These are phyloP conservation scores for Pogoniulus pusillus DNA, from an alignment of 2,797 vertebrate genomes.

Conservation along the genomic window DNA sequence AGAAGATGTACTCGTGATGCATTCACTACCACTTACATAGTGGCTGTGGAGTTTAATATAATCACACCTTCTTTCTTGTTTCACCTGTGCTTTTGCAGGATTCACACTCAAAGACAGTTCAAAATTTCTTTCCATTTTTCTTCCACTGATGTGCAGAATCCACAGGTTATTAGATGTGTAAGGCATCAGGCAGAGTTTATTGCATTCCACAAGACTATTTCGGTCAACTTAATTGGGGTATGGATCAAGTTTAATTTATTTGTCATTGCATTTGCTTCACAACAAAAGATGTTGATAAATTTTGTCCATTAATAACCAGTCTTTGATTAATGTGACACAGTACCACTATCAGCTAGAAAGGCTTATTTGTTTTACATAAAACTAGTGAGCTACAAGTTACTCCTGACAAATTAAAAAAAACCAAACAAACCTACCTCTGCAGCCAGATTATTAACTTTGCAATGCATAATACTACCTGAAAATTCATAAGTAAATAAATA, in stretches of 20 bases:
- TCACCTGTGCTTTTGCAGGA: background rate
- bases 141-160: background rate
- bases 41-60: background rate
- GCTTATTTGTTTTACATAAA: background rate
- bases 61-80: background rate
- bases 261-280: background rate
- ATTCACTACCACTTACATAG: background rate
- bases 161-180: background rate
- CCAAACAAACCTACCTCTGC: background rate
- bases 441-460: background rate
- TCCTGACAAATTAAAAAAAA: background rate
- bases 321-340: background rate
- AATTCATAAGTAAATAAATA: background rate
- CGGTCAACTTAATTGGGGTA: background rate
- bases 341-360: background rate
- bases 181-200: background rate
- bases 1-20: background rate
- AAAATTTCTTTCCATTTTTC: background rate
- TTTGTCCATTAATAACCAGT: background rate
- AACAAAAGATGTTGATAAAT: background rate
- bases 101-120: background rate
- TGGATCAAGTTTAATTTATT: background rate
- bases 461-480: fast-evolving
- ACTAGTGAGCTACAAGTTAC: background rate
- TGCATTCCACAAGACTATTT: fast-evolving